Percentiles rank a stretch among this genome's conserved stretches.
Evolutionary conservation across 2,888 invertebrate species (phyloP).

Genomic region (Lepas anatifera): DNA sequence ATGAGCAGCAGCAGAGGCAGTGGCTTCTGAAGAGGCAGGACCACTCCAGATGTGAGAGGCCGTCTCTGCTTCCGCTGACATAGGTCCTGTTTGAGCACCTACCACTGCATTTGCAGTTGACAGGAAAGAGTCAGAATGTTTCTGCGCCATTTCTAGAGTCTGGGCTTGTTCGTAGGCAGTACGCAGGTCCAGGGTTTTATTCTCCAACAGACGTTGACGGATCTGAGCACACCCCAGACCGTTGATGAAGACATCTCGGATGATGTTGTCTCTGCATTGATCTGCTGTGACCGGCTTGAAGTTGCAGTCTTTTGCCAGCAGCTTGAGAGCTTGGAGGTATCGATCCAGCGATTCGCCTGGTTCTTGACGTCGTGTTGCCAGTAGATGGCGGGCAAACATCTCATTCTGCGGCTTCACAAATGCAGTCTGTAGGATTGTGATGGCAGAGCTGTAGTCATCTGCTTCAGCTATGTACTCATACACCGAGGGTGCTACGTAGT

Average conservation of each 20-base stretch:
- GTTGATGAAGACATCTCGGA: background rate
- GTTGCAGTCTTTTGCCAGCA: too few relatives aligned
- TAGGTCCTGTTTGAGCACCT: too few relatives aligned
- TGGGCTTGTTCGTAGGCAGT: background rate
- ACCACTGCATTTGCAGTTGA: too few relatives aligned
- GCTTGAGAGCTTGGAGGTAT: background rate
- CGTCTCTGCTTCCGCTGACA: too few relatives aligned
- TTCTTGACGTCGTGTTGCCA: background rate
- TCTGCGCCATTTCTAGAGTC: too few relatives aligned
- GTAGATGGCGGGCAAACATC: background rate
- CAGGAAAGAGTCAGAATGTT: too few relatives aligned
- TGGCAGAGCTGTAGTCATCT: background rate
- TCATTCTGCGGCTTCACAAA: too few relatives aligned
- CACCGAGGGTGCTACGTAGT: background rate
- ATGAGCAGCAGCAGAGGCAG: too few relatives aligned
- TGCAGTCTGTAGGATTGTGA: too few relatives aligned
- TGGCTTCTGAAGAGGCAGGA: too few relatives aligned
- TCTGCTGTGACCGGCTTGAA: too few relatives aligned
- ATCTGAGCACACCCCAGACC: background rate
- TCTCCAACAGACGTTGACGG: background rate
- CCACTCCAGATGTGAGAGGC: too few relatives aligned
- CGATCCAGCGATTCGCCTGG: background rate
- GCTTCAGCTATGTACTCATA: background rate
- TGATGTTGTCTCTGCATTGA: background rate
- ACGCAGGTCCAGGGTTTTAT: background rate